Conservation (phyloP, 64 coral and sea anemone species). For the Dendrophyllia cribrosa region DNA sequence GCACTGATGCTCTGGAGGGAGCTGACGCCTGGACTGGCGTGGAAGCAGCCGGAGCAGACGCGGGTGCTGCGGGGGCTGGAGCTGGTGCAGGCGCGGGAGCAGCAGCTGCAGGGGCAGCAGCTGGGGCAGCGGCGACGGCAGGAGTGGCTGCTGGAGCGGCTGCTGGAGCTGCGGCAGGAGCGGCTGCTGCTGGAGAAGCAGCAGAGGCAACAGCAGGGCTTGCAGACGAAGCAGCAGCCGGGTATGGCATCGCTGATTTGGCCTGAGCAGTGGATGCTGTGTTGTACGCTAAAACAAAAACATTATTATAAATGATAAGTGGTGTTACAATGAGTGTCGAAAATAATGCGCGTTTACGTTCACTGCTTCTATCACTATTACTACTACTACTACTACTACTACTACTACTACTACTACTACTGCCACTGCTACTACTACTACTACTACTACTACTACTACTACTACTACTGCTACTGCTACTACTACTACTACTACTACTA, state of each 20-base stretch:
- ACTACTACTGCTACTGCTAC: too few species aligned
- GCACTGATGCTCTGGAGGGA: slow-evolving; percentile 36
- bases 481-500: too few species aligned
- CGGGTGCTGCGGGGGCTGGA: slow-evolving; percentile 24
- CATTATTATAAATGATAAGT: background rate
- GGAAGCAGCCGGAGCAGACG: background rate
- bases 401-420: too few species aligned
- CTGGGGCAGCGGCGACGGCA: slow-evolving; percentile 20
- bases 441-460: too few species aligned
- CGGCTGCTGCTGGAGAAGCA: background rate
- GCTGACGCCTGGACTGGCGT: slow-evolving; percentile 37
- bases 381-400: too few species aligned
- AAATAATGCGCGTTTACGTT: too few species aligned
- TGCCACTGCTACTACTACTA: too few species aligned
- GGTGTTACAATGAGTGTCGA: too few species aligned
- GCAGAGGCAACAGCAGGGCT: slow-evolving; percentile 18
- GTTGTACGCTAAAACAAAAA: slow-evolving; percentile 61
- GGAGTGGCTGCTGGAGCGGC: slow-evolving; percentile 30
- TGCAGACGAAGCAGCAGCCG: slow-evolving; percentile 56
- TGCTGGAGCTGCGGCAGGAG: slow-evolving; percentile 20
- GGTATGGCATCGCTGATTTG: slow-evolving; percentile 72
- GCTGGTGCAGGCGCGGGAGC: slow-evolving; percentile 31
- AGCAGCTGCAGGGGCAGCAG: slow-evolving; percentile 40
- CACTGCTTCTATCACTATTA: too few species aligned
- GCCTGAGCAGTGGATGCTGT: slow-evolving; percentile 48